Evolutionary conservation across 1,140 invertebrate genomes (phyloP), one percentile per base, ranked within the genome.

Genomic region (Drosophila oshimai): DNA sequence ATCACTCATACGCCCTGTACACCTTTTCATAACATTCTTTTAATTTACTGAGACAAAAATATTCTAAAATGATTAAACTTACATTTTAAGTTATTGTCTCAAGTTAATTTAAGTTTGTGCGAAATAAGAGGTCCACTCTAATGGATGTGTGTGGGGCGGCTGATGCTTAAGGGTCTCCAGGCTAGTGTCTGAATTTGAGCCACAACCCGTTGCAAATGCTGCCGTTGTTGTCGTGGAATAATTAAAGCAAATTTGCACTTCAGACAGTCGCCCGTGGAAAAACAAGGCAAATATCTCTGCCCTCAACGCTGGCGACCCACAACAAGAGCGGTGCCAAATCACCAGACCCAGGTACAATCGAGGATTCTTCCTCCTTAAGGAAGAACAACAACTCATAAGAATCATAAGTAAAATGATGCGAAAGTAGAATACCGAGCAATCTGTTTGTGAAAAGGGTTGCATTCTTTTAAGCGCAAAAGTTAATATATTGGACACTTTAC

Each of bases 211-310:
- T 84, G 80, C 80, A 75, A 60, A 60, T 84, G 54, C 36, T 70
- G 55, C 44, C 61, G 51, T 74, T 42, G 69, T 75, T 80, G 78
- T 79, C 72, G 72, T 53, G 76, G 77, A 83, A 89, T 89, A 89
- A 89, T 89, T 89, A 79, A 89, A 89, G 77, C 77, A 89, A 89
- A 89, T 89, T 89, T 89, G 77, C 87, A 87, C 87, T 89, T 89
- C 87, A 89, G 87, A 90, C 79, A 83, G 76, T 76, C 62, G 72
- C 62, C 76, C 76, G 64, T 69, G 73, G 80, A 72, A 61, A 60
- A 75, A 80, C 83, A 86, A 80, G 68, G 20, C 67, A 71, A 72
- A 61, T 54, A 62, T 55, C 68, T 64, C 57, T 55, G 36, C 68
- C 58, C 70, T 55, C 75, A 84, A 65, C 58, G 42, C 71, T 77